phyloP scores from a whole-genome alignment of 2,113 vertebrate species.

The Tachuris rubrigastra region DNA sequence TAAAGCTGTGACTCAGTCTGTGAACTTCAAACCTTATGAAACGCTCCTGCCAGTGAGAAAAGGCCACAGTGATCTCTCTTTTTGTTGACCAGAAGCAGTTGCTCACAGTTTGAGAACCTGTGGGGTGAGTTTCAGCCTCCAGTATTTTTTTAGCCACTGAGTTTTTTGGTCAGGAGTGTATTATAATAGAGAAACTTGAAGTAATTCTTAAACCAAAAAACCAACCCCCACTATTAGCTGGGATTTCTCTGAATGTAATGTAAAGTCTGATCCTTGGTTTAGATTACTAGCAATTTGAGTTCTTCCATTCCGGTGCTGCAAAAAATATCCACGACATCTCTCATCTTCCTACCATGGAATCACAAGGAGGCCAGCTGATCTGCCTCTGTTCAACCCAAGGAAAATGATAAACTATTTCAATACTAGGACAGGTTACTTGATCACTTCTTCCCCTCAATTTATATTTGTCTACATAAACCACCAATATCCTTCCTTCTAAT shows the following conservation, averaged over 20 bases:
- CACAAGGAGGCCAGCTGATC: neutral
- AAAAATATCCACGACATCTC: neutral
- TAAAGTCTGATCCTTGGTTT: neutral
- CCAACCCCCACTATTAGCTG: neutral
- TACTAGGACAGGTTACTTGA: neutral
- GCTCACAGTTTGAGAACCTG: neutral
- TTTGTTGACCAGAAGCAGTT: neutral
- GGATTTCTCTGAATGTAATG: neutral
- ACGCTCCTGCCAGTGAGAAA: neutral
- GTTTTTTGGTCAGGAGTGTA: neutral
- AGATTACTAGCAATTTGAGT: neutral
- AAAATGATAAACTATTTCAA: neutral
- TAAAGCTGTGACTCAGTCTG: neutral
- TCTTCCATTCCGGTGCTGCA: neutral
- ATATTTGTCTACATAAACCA: neutral
- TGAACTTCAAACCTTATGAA: neutral
- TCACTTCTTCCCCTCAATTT: neutral
- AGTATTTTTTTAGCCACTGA: neutral
- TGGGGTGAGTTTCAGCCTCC: neutral
- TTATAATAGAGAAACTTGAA: neutral
- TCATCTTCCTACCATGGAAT: neutral
- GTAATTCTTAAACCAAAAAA: neutral
- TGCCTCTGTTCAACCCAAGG: neutral
- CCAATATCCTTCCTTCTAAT: neutral
- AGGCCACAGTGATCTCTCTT: neutral